phyloP scores from a whole-genome alignment of 2,888 invertebrate genomes.

The Muscina levida region DNA sequence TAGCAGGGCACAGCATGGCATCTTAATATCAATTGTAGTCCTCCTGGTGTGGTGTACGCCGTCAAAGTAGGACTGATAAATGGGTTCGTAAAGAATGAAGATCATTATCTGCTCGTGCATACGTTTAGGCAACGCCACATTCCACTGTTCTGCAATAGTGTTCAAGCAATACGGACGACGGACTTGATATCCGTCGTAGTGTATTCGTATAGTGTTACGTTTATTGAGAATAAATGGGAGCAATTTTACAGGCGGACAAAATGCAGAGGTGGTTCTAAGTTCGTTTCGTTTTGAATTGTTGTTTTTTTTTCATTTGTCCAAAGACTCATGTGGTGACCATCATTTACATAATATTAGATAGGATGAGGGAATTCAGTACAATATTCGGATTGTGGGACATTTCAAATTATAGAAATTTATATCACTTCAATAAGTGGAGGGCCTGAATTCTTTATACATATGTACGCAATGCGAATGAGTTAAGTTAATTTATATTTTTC shows the following conservation, averaged over 20 bases:
- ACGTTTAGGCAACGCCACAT: conserved; percentile 51
- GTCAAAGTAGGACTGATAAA: conserved; percentile 66
- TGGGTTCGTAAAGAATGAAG: conserved; percentile 65
- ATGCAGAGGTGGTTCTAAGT: conserved; percentile 59
- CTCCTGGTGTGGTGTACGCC: conserved; percentile 56
- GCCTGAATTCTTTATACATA: too few relatives aligned
- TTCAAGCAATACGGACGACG: not conserved
- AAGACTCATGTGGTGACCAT: conserved; percentile 61
- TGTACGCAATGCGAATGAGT: too few relatives aligned
- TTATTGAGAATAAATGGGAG: conserved; percentile 63
- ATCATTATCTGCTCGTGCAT: conserved; percentile 58
- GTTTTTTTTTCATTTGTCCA: conserved; percentile 6
- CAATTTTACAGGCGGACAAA: conserved; percentile 55
- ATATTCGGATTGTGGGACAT: not conserved
- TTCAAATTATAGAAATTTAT: too few relatives aligned
- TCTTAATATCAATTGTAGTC: conserved; percentile 66
- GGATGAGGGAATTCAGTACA: conserved; percentile 28
- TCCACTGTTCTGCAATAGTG: not conserved
- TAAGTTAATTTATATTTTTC: too few relatives aligned
- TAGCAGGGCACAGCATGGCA: conserved; percentile 59
- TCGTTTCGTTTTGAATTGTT: conserved; percentile 8
- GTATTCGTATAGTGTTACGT: conserved; percentile 60
- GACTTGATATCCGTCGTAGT: conserved; percentile 2
- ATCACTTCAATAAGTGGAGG: too few relatives aligned
- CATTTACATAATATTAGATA: conserved; percentile 64